Evolutionary conservation across 2,888 invertebrate genomes (phyloP).

Genomic region (Ophion ventricosus): DNA sequence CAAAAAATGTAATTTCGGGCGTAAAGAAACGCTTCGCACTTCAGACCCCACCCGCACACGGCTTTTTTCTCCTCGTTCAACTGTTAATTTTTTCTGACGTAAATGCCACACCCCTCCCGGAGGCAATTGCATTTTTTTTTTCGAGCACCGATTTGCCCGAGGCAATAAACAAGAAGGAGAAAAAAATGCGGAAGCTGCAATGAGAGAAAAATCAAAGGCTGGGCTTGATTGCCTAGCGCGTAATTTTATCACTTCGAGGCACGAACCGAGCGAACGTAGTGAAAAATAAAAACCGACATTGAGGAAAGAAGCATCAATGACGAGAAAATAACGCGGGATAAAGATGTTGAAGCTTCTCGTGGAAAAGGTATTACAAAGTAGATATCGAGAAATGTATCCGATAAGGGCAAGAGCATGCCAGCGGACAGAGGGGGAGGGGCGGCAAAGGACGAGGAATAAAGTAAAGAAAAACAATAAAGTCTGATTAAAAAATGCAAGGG

Average conservation of each 20-base stretch:
- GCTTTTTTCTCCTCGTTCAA: conserved; percentile 2
- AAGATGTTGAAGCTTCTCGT: conserved; percentile 39
- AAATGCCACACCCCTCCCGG: neutral
- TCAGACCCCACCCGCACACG: conserved; percentile 15
- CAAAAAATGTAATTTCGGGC: neutral
- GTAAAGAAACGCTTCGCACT: conserved; percentile 37
- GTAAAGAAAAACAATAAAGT: conserved; percentile 6
- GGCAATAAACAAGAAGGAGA: neutral
- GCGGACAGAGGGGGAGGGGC: neutral
- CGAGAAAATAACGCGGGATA: neutral
- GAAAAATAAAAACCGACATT: neutral
- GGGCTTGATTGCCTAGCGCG: conserved; percentile 33
- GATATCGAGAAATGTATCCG: neutral
- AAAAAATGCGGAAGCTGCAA: conserved; percentile 24
- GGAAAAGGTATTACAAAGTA: conserved; percentile 42
- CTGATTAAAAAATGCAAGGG: conserved; percentile 24
- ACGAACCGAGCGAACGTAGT: neutral
- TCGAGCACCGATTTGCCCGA: neutral
- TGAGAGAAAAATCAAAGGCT: conserved; percentile 23
- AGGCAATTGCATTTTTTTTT: conserved; percentile 3
- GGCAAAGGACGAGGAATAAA: conserved; percentile 12
- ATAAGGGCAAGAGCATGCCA: conserved; percentile 6
- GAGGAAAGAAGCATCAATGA: neutral
- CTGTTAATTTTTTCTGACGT: too few relatives aligned
- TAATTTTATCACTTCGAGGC: neutral